Base-by-base conservation (phyloP, 2,888 invertebrate species). In the Drosophila anomelani region DNA sequence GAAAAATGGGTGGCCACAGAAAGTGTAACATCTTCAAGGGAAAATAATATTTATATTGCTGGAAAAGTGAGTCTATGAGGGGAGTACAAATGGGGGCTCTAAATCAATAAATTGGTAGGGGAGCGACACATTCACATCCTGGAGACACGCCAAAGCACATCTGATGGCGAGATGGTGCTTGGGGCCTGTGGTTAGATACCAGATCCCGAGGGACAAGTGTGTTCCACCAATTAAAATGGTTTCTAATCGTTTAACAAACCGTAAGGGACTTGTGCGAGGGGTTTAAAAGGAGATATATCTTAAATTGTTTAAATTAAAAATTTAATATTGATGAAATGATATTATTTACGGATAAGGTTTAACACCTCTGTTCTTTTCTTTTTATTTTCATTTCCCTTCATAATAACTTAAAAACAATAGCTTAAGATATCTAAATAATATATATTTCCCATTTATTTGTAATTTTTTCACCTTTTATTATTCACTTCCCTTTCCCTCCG, bases 11-110 rank as follows among this genome's bases (percentile, higher is more conserved):
- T 72, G 79, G 81, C 70, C 61, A 61, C 54, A 62, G 80, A 82
- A 83, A 83, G 76, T 88, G 83, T 78, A 75, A 79, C 68, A 81
- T 69, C 57, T 66, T 63, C 59, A 41, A 36, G 46, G 59, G 29
- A 71, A 51, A 51, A 71, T 74, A 49, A 43, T 73, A 74, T 73
- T 58, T 54, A 73, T 55, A 55, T 43, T 57, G 49, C 43, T 64
- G 66, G 39, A 20, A 41, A 20, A 32, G 29, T 9, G 34, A 47
- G 47, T 32, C 9, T 13, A 32, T 34, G 29, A 38, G 44, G 67
- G 36, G 53, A 26, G 63, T 23, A 7, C 7, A 53, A 44, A 46
- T n/a, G 32, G 32, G 34, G n/a, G 46, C 51, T 38, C 66, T 54
- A 54, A 67, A 67, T 66, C 66, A 67, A 66, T 67, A 67, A 66